Evolutionary conservation across 2,113 vertebrate species (phyloP).

Genomic region (Ascaphus truei): DNA sequence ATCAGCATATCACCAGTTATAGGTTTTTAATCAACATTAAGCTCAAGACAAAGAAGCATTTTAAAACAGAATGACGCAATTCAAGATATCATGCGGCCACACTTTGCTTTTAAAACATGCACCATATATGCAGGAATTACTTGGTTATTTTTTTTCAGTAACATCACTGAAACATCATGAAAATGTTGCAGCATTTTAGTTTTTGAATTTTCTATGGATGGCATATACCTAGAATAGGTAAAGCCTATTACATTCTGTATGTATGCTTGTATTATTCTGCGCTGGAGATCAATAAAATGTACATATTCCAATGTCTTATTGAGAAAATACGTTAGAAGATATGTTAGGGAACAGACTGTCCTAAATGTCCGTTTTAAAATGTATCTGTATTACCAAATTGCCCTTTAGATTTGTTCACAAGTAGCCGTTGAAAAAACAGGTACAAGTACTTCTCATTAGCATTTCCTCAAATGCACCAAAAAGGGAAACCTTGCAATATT

Average conservation of each 20-base stretch:
- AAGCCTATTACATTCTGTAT: neutral
- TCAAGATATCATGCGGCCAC: constrained; percentile 5
- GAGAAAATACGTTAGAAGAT: neutral
- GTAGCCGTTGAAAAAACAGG: neutral
- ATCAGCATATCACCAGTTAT: neutral
- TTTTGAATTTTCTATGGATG: too few relatives aligned
- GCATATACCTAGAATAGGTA: neutral
- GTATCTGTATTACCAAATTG: neutral
- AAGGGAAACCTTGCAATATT: neutral
- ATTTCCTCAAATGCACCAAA: neutral
- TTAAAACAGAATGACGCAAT: neutral
- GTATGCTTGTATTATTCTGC: too few relatives aligned
- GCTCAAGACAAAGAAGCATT: neutral
- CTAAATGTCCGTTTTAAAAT: constrained; percentile 6
- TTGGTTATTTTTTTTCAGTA: neutral
- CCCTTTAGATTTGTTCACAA: neutral
- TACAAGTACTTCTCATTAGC: constrained; percentile 3
- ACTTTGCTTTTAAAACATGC: constrained; percentile 2
- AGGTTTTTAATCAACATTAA: constrained; percentile 15
- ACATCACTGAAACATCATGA: neutral
- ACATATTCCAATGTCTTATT: neutral
- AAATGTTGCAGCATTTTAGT: neutral
- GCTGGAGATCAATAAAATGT: too few relatives aligned
- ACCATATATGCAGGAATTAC: neutral
- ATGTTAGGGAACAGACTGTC: too few relatives aligned